These are phyloP conservation scores for Rousettus madagascariensis DNA, from an alignment of 2,797 vertebrate genomes.

Conservation along the genomic window DNA sequence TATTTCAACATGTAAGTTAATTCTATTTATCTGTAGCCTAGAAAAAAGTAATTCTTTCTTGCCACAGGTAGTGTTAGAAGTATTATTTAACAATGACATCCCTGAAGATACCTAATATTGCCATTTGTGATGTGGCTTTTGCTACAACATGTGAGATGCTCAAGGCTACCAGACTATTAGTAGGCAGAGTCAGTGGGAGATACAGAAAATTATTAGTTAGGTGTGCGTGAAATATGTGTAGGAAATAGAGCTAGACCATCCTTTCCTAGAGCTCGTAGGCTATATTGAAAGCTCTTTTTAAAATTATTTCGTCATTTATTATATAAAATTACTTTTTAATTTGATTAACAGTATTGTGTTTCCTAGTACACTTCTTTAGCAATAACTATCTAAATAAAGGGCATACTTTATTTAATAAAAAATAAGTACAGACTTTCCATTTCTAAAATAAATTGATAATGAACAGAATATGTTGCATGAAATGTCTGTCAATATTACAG, in stretches of 20 bases:
- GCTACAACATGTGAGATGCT: neutral
- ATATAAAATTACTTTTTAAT: neutral
- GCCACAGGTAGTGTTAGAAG: neutral
- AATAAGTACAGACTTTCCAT: neutral
- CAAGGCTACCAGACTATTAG: neutral
- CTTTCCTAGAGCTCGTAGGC: neutral
- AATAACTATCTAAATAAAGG: neutral
- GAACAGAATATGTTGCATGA: neutral
- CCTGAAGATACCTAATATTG: neutral
- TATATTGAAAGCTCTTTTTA: neutral
- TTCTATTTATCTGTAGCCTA: neutral
- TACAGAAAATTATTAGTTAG: neutral
- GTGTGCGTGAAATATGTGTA: neutral
- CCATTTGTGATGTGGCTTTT: neutral
- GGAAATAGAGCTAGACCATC: neutral
- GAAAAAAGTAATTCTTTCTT: neutral
- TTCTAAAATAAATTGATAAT: neutral
- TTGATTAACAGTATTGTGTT: neutral
- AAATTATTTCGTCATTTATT: neutral
- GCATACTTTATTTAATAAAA: neutral
- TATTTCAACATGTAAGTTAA: slow-evolving; percentile 3
- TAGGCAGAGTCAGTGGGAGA: neutral
- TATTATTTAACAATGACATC: neutral
- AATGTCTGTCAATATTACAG: neutral
- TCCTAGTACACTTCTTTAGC: neutral